A percentile compares a stretch with the other conserved stretches of the same genome.
phyloP scores from a whole-genome alignment of 2,797 vertebrate species.

The Thunnus albacares region DNA sequence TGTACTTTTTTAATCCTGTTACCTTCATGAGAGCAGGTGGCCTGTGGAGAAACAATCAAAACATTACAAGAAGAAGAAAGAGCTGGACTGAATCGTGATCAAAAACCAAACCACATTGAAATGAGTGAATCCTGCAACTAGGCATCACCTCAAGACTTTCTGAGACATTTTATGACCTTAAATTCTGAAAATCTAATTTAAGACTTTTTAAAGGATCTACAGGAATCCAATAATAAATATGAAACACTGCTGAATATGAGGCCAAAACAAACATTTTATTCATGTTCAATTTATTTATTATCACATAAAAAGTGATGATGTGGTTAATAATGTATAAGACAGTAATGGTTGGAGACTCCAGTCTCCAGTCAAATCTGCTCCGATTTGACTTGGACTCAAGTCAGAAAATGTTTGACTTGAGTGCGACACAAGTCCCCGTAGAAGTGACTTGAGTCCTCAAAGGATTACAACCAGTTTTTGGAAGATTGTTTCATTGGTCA shows the following conservation, averaged over 20 bases:
- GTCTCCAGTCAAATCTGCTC: conserved; percentile 12
- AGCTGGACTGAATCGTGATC: no score
- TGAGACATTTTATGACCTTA: no score
- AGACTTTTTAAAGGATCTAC: no score
- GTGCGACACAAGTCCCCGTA: conserved; percentile 39
- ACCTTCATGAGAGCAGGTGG: no score
- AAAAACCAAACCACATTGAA: no score
- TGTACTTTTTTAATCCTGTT: no score
- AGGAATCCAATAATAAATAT: conserved; percentile 35
- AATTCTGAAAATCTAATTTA: no score
- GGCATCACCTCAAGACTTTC: no score
- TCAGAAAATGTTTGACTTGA: conserved; percentile 39
- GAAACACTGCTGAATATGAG: conserved; percentile 32
- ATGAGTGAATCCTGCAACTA: no score
- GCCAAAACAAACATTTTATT: conserved; percentile 35
- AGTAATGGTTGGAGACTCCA: neutral
- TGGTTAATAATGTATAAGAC: conserved; percentile 26
- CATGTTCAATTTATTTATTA: conserved; percentile 42
- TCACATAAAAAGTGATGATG: conserved; percentile 5
- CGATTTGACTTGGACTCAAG: conserved; percentile 30
- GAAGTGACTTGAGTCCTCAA: conserved; percentile 53
- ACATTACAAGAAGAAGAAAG: no score
- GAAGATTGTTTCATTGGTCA: conserved; percentile 11
- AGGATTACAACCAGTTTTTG: conserved; percentile 57
- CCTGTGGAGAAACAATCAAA: no score